Conservation (phyloP, 2,113 vertebrate species). For the Ariopsis seemanni region DNA sequence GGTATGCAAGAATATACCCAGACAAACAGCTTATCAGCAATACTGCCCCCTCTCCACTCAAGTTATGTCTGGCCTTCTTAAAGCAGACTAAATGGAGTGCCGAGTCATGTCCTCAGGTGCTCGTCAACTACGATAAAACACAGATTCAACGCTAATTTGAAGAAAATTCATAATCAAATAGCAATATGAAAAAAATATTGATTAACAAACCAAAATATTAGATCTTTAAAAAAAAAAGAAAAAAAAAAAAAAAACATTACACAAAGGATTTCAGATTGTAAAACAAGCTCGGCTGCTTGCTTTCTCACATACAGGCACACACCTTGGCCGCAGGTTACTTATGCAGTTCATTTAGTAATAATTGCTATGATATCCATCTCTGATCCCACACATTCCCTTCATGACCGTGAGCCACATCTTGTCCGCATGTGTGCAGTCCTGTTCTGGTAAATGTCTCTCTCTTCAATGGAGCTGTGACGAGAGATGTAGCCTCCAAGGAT, state of each 20-base stretch:
- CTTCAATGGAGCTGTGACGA: slow-evolving; percentile 44
- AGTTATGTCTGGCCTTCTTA: slow-evolving; percentile 27
- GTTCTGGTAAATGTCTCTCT: slow-evolving; percentile 51
- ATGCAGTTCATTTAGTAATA: slow-evolving; percentile 17
- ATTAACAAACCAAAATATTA: neutral
- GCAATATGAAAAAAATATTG: neutral
- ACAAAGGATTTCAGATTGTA: too few relatives aligned
- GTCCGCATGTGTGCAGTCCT: slow-evolving; percentile 17
- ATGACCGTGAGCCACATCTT: slow-evolving; percentile 28
- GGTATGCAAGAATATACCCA: slow-evolving; percentile 38
- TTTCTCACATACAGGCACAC: neutral
- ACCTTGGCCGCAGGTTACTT: neutral
- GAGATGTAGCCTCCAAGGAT: slow-evolving; percentile 34
- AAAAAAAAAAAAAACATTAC: neutral
- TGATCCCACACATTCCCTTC: slow-evolving; percentile 23
- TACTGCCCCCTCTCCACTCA: slow-evolving; percentile 16
- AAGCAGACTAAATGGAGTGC: slow-evolving; percentile 26
- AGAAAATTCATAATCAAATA: neutral
- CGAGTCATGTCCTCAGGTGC: slow-evolving; percentile 24
- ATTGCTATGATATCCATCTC: neutral
- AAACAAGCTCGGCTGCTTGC: neutral
- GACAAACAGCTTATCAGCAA: slow-evolving; percentile 43
- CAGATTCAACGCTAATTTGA: neutral
- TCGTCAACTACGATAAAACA: slow-evolving; percentile 3
- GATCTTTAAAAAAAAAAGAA: neutral